A percentile compares a stretch with the other conserved stretches of the same genome.
These are phyloP conservation scores for Trichonephila inaurata DNA, from an alignment of 1,140 invertebrate genomes.

Conservation along the genomic window DNA sequence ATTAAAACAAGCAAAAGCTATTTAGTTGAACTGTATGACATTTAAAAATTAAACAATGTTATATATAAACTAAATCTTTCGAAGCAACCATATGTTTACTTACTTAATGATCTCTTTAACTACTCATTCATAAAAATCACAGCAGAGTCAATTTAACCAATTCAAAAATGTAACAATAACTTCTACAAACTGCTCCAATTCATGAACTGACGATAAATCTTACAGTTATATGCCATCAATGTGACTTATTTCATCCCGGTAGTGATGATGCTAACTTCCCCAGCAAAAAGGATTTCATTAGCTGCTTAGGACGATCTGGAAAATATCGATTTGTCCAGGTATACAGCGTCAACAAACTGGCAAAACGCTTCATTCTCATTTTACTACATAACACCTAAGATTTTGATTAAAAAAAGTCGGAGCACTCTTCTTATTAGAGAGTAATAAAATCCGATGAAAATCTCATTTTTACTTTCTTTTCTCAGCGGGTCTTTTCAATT, in stretches of 20 bases:
- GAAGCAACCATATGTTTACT: no score
- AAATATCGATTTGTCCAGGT: constrained; percentile 13
- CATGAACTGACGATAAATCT: no score
- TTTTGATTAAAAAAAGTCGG: not conserved
- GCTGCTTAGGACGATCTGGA: not conserved
- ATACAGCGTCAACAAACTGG: not conserved
- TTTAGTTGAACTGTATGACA: no score
- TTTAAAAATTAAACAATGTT: no score
- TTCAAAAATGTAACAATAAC: no score
- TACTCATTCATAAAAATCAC: no score
- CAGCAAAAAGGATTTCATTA: not conserved
- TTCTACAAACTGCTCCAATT: no score
- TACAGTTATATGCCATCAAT: not conserved
- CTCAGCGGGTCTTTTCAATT: not conserved
- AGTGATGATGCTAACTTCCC: not conserved
- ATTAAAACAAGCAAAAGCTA: no score
- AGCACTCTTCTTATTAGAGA: not conserved
- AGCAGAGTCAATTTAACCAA: no score
- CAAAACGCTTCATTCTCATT: not conserved
- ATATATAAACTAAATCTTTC: no score
- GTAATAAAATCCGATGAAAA: not conserved
- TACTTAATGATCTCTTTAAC: no score
- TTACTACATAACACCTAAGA: not conserved
- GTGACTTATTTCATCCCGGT: not conserved
- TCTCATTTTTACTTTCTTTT: not conserved